Base-by-base conservation (phyloP, 2,113 vertebrate genomes). In the Aptenodytes forsteri region DNA sequence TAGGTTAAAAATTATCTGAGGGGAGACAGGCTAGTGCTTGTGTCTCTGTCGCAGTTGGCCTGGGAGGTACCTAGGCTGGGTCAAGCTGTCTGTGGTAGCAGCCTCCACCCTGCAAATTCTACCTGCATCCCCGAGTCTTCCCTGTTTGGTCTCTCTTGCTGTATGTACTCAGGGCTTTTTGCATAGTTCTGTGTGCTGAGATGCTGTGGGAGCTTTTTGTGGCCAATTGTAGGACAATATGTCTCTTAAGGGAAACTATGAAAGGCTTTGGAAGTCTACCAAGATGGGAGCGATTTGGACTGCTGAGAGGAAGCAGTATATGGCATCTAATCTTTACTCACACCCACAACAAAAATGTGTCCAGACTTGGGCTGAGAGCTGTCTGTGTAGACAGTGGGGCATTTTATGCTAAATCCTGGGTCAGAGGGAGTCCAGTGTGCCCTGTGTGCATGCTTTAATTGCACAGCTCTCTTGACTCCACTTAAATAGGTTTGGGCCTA, bases 231-330 rank as follows among this genome's bases (percentile, higher is more conserved):
- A 82, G 87, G 95, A 90, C 52, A 64, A 12, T 7, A 47, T 58
- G 47, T 82, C 84, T 87, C 87, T 52, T 69, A 58, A 59, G 52
- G 44, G 46, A 91, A 82, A 21, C 77, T 30, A 38, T 47, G 91
- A 76, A 78, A 81, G n/a, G 59, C 59, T 87, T 67, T 96, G 89
- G 77, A 92, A 90, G 38, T 50, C 80, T 78, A 78, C 83, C 87
- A 91, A 81, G 58, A 38, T 21, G 62, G 66, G 83, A 93, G 26
- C 1, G 4, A 83, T 91, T 83, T 89, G 86, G 80, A 36, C 32
- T 58, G 69, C 16, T 12, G 84, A 46, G 69, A 87, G 81, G 89
- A 89, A 91, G 90, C 50, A 36, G 71, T 88, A 25, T 32, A 47
- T 52, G 44, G 70, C 71, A 61, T 69, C 38, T 79, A 83, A 67